Evolutionary conservation across 2,888 invertebrate species (phyloP), one percentile per base, ranked within the genome.

Genomic region (Polyommatus icarus): DNA sequence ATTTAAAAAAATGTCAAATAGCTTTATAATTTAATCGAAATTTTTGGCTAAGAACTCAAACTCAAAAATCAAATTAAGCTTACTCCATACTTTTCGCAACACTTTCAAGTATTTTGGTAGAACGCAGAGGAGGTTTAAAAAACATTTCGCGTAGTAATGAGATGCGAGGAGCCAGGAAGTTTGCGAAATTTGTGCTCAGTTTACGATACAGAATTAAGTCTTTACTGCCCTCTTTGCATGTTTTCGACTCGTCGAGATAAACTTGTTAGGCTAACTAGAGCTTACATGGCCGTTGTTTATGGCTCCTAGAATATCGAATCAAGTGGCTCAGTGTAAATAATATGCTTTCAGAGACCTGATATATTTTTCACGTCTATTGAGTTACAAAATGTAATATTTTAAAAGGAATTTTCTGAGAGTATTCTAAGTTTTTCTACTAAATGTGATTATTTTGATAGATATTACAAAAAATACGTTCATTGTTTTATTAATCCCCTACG

Each of bases 201-300:
- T 79, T 81, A 80, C 80, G 77, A 76, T 79, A 81, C 80, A 78
- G 78, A 76, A 78, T 78, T 80, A 72, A 77, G 81, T 80, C 81
- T 80, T 79, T 78, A 78, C 79, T 76, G 80, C 78, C 81, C 82
- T 80, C 82, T 81, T 81, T 81, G 83, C 83, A 82, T 84, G 85
- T 87, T 89, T 88, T 87, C 85, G 84, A 86, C 83, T 84, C 83
- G 82, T 82, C 82, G 82, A 83, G 84, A 86, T 89, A 87, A 87
- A 86, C 85, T 84, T 84, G 85, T 86, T 87, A 86, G 85, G 82
- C 85, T 85, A 86, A 87, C 86, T 85, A 85, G 84, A 83, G 84
- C 84, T 84, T 83, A 83, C 86, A 84, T 86, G 85, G 84, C 84
- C 84, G 83, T 85, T 86, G 85, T 87, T 87, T 88, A 87, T 86